phyloP scores from a whole-genome alignment of 2,113 vertebrate genomes.

The Jaculus jaculus region DNA sequence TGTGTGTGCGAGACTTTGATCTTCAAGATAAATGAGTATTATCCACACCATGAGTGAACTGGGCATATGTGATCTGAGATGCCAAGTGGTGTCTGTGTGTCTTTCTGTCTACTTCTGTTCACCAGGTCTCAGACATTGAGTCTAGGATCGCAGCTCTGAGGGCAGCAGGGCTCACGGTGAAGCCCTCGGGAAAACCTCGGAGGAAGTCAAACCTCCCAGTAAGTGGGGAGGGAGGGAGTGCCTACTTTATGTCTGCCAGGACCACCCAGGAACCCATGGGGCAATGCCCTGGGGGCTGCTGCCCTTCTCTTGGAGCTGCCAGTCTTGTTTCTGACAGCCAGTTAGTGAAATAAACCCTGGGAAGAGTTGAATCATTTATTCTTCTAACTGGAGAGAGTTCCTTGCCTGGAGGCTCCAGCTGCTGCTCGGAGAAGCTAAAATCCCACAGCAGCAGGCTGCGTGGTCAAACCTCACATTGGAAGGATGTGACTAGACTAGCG shows the following conservation, averaged over 20 bases:
- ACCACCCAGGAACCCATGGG: not conserved
- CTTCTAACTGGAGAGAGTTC: not conserved
- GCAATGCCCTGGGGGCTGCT: not conserved
- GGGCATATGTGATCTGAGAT: not conserved
- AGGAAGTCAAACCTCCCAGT: slow-evolving; percentile 84
- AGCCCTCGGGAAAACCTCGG: slow-evolving; percentile 80
- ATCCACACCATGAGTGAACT: accelerated
- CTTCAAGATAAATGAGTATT: accelerated
- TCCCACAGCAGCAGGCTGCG: not conserved
- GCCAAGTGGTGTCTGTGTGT: accelerated
- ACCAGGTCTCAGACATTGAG: slow-evolving; percentile 92
- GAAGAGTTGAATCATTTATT: not conserved
- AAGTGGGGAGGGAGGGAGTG: not conserved
- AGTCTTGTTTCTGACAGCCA: not conserved
- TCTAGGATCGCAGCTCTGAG: slow-evolving; percentile 92
- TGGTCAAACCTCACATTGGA: accelerated
- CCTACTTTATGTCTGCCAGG: not conserved
- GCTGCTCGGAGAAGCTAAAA: not conserved
- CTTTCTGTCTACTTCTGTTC: not conserved
- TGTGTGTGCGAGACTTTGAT: accelerated
- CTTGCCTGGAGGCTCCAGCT: not conserved
- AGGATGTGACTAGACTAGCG: accelerated
- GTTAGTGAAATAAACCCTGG: accelerated
- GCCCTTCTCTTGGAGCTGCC: too few species aligned
- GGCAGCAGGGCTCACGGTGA: slow-evolving; percentile 86